Conservation (phyloP, 2,888 invertebrate genomes). For the Thysanoteuthis rhombus region DNA sequence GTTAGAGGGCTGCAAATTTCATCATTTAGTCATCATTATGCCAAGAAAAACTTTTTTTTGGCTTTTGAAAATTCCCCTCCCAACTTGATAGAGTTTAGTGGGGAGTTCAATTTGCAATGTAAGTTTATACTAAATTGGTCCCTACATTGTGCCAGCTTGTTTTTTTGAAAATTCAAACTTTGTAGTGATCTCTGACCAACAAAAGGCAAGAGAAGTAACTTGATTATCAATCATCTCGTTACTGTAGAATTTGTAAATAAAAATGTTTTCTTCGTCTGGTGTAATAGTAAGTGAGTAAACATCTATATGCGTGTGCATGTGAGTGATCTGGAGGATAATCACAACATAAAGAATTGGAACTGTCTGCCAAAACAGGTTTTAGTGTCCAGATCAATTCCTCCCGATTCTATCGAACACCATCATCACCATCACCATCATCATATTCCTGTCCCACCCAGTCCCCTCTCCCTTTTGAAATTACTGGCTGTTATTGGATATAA, state of each 20-base stretch:
- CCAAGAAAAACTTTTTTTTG: no score
- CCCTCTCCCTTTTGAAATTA: background rate
- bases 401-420: background rate
- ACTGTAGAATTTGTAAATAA: no score
- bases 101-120: no score
- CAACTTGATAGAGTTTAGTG: no score
- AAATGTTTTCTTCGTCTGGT: no score
- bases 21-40: no score
- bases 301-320: background rate
- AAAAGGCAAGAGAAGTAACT: background rate
- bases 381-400: background rate
- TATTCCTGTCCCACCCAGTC: background rate
- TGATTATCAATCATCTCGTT: no score
- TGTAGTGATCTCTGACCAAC: accelerated
- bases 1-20: no score
- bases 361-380: background rate
- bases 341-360: background rate
- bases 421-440: background rate
- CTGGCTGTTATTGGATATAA: background rate
- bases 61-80: no score
- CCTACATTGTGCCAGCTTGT: no score
- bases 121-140: no score
- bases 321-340: background rate
- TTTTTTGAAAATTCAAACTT: no score
- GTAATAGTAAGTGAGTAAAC: background rate